Evolutionary conservation across 2,888 invertebrate genomes (phyloP).

Genomic region (Cheilosia variabilis): DNA sequence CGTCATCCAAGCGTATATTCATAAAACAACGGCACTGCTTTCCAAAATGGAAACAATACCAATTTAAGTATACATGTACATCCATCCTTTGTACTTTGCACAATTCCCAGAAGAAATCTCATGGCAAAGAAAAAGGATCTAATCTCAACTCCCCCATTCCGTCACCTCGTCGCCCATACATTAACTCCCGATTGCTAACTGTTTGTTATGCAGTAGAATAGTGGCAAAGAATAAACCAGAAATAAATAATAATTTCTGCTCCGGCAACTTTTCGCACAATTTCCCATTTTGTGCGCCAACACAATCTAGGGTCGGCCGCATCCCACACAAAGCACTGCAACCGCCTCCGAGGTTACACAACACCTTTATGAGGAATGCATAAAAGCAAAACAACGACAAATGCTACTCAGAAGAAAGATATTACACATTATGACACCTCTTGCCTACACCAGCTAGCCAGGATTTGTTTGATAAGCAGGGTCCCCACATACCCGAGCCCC

Average conservation of each 20-base stretch:
- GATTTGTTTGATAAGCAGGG: constrained; percentile 58
- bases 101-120: constrained; percentile 39
- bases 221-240: constrained; percentile 23
- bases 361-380: constrained; percentile 30
- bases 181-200: constrained; percentile 12
- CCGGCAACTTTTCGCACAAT: constrained; percentile 58
- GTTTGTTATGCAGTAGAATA: constrained; percentile 35
- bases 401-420: constrained; percentile 56
- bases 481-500: background rate
- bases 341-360: constrained; percentile 26
- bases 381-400: constrained; percentile 55
- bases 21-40: background rate
- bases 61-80: background rate
- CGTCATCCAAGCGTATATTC: too few species aligned
- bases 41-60: constrained; percentile 20
- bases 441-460: constrained; percentile 13
- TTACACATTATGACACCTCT: constrained; percentile 54
- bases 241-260: constrained; percentile 65
- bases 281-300: constrained; percentile 52
- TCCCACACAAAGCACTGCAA: constrained; percentile 20
- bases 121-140: constrained; percentile 23
- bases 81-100: constrained; percentile 22
- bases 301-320: constrained; percentile 36
- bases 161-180: background rate
- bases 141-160: background rate